Conservation (phyloP, 2,113 vertebrate species). For the Microcebus murinus region DNA sequence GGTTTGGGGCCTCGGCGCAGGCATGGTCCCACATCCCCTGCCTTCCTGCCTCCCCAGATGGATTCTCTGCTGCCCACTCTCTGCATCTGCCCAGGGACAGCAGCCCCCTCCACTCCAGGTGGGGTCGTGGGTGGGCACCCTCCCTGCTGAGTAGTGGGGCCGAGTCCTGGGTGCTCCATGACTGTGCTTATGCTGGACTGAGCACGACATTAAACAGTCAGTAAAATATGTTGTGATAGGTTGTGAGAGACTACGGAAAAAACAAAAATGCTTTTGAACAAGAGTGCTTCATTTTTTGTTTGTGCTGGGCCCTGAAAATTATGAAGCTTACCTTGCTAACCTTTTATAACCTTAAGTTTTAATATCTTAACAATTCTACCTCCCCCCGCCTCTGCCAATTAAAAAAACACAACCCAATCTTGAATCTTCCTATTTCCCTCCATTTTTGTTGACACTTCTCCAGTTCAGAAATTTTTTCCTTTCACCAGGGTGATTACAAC, state of each 20-base stretch:
- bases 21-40: neutral
- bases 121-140: neutral
- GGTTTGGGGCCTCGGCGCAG: neutral
- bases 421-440: neutral
- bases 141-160: neutral
- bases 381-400: neutral
- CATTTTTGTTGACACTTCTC: neutral
- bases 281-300: neutral
- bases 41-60: neutral
- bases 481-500: neutral
- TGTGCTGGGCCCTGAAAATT: neutral
- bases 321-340: neutral
- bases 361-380: neutral
- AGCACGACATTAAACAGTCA: neutral
- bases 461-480: constrained; percentile 9
- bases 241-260: neutral
- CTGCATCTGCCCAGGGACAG: neutral
- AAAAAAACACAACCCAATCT: neutral
- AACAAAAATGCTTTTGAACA: neutral
- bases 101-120: neutral
- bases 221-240: neutral
- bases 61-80: too few species aligned
- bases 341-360: neutral
- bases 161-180: neutral
- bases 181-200: neutral